A percentile compares a stretch with the other conserved stretches of the same genome.
Conservation (phyloP, 2,113 vertebrate genomes). For the Lamprotornis superbus region DNA sequence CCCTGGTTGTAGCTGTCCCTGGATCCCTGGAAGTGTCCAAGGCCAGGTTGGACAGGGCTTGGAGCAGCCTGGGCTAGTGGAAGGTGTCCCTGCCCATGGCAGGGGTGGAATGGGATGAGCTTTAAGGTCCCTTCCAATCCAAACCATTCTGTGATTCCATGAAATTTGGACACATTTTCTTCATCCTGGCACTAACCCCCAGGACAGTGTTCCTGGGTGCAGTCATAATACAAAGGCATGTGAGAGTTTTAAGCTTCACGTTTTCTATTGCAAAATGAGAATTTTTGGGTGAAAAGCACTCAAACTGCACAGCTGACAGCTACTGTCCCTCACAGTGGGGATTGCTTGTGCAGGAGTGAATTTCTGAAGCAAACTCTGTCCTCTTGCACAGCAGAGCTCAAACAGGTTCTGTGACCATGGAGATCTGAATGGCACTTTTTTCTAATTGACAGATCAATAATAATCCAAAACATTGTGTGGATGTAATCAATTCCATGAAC, state of each 20-base stretch:
- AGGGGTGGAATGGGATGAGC: too few relatives aligned
- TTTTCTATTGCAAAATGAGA: background rate
- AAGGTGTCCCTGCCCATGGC: background rate
- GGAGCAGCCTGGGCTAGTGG: rapidly evolving
- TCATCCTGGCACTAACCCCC: background rate
- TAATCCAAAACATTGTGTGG: background rate
- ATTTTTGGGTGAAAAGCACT: background rate
- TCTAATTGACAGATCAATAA: background rate
- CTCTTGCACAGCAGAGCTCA: background rate
- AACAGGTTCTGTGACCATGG: background rate
- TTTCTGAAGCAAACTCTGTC: background rate
- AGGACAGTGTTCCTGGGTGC: background rate
- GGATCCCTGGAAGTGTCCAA: background rate
- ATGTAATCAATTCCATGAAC: background rate
- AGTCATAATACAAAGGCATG: rapidly evolving
- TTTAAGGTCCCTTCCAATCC: background rate
- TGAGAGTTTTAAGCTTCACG: background rate
- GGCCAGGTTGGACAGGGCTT: rapidly evolving
- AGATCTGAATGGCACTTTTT: background rate
- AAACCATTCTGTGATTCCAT: background rate
- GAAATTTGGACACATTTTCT: rapidly evolving
- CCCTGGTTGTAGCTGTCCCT: background rate
- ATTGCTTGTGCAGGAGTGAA: background rate
- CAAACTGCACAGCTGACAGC: background rate
- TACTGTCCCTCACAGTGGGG: background rate